A percentile compares a stretch with the other conserved stretches of the same genome.
phyloP scores from a whole-genome alignment of 2,113 vertebrate genomes.

The Mobula birostris region DNA sequence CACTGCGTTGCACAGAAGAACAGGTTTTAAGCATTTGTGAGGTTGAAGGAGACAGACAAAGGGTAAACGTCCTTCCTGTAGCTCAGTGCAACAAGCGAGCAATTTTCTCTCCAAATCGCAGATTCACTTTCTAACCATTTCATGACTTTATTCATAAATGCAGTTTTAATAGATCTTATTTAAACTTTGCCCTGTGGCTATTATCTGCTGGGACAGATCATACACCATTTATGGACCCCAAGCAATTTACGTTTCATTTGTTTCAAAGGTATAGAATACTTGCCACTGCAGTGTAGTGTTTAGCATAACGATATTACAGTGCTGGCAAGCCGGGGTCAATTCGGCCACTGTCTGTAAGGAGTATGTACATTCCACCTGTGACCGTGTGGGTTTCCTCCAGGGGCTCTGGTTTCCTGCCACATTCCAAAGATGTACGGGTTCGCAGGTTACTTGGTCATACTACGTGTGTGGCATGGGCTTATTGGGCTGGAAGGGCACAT shows the following conservation, averaged over 20 bases:
- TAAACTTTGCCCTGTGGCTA: neutral
- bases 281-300: too few relatives aligned
- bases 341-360: too few relatives aligned
- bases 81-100: neutral
- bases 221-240: too few relatives aligned
- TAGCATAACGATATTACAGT: too few relatives aligned
- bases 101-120: neutral
- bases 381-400: too few relatives aligned
- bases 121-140: neutral
- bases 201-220: neutral
- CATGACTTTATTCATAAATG: neutral
- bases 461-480: too few relatives aligned
- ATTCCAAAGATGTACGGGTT: too few relatives aligned
- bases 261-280: neutral
- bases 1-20: neutral
- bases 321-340: too few relatives aligned
- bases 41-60: neutral
- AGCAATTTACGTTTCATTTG: neutral
- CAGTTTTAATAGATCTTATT: neutral
- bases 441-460: too few relatives aligned
- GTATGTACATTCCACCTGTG: too few relatives aligned
- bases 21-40: neutral
- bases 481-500: too few relatives aligned
- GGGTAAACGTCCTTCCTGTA: neutral
- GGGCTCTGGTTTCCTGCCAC: too few relatives aligned